Conservation (phyloP, 2,113 vertebrate species). For the Sigmodon hispidus region DNA sequence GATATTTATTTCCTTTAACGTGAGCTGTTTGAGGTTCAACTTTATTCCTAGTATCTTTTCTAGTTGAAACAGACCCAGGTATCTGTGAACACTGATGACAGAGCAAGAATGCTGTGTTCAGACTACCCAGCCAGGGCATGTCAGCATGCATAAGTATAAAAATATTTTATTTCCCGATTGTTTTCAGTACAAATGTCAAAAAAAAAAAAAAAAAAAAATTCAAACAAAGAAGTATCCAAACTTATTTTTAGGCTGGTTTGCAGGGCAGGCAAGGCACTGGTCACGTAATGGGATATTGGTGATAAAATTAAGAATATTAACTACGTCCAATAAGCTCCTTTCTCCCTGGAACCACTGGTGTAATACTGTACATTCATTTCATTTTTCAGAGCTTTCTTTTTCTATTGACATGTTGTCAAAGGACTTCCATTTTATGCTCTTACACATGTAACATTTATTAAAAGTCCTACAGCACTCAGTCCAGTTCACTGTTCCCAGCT, state of each 20-base stretch:
- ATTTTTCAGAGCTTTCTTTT: conserved; percentile 51
- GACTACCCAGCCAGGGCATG: not conserved
- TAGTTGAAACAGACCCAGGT: not conserved
- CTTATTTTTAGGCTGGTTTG: not conserved
- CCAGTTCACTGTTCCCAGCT: not conserved
- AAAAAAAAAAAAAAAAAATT: conserved; percentile 17
- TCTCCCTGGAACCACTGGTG: not conserved
- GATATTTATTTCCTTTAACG: not conserved
- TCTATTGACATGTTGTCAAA: conserved; percentile 30
- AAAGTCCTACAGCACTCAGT: not conserved
- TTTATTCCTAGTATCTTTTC: not conserved
- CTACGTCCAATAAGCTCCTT: not conserved
- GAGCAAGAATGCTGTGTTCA: not conserved
- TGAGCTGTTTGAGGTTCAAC: not conserved
- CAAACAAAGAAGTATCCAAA: not conserved
- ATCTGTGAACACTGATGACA: not conserved
- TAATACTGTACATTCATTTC: not conserved
- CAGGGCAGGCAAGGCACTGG: not conserved
- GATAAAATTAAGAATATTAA: not conserved
- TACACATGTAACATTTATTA: not conserved
- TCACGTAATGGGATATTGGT: not conserved
- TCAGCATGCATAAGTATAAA: conserved; percentile 21
- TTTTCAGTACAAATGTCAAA: conserved; percentile 40
- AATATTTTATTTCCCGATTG: conserved; percentile 45
- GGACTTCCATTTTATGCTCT: no score